A percentile compares a stretch with the other conserved stretches of the same genome.
Conservation (phyloP, 2,113 vertebrate genomes). For the Formicarius rufipectus region DNA sequence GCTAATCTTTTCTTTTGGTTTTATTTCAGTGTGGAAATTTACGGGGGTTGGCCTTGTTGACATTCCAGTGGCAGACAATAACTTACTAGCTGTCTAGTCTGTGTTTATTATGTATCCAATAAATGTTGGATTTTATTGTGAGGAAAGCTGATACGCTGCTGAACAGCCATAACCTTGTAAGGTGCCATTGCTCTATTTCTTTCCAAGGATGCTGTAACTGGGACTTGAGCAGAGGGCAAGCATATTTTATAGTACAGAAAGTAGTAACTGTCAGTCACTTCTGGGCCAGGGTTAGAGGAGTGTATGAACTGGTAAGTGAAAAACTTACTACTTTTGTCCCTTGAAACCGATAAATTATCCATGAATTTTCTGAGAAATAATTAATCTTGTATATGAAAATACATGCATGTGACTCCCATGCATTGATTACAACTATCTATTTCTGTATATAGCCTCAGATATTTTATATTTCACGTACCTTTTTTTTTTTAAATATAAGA, state of each 20-base stretch:
- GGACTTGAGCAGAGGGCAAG: background rate
- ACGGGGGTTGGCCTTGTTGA: background rate
- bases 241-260: background rate
- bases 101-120: background rate
- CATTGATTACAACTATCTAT: background rate
- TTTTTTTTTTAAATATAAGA: background rate
- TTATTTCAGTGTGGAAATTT: background rate
- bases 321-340: background rate
- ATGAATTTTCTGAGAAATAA: background rate
- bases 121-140: background rate
- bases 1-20: background rate
- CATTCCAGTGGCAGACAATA: background rate
- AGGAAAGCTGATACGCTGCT: background rate
- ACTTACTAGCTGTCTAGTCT: background rate
- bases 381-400: background rate
- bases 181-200: background rate
- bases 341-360: background rate
- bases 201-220: background rate
- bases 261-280: background rate
- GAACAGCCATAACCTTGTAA: background rate
- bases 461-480: background rate
- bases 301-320: background rate
- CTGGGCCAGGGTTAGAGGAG: background rate
- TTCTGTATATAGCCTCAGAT: background rate
- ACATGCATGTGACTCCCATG: background rate